These are phyloP conservation scores for Acrobeloides nanus DNA, from an alignment of 2,888 invertebrate species.

Conservation along the genomic window DNA sequence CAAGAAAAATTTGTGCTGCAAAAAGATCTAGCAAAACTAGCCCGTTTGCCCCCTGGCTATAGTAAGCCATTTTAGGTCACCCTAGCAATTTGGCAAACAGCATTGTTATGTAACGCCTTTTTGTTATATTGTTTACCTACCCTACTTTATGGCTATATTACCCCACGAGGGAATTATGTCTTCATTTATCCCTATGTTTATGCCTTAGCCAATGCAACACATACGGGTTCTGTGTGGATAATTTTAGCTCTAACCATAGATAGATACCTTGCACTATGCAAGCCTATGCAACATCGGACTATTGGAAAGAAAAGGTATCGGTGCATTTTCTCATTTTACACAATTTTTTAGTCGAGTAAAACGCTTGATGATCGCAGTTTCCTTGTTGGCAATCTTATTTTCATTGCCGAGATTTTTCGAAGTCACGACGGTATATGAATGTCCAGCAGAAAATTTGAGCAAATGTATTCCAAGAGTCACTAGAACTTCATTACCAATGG, in stretches of 20 bases:
- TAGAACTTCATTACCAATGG: neutral
- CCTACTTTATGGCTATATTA: slow-evolving; percentile 24
- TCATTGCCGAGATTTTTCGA: slow-evolving; percentile 50
- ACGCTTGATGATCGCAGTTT: slow-evolving; percentile 43
- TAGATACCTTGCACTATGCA: slow-evolving; percentile 48
- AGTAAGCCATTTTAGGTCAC: slow-evolving; percentile 38
- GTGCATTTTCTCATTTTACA: neutral
- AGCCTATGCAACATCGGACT: slow-evolving; percentile 46
- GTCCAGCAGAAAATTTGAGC: neutral
- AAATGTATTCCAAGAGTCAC: slow-evolving; percentile 2
- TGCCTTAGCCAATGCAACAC: slow-evolving; percentile 48
- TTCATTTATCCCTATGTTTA: slow-evolving; percentile 48
- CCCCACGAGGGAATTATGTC: slow-evolving; percentile 31
- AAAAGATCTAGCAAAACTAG: too few relatives aligned
- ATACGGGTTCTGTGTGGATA: slow-evolving; percentile 51
- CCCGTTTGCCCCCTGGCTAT: too few relatives aligned
- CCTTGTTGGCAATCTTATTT: slow-evolving; percentile 42
- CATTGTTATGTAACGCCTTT: slow-evolving; percentile 48
- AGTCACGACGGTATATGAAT: slow-evolving; percentile 29
- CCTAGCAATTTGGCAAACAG: slow-evolving; percentile 49
- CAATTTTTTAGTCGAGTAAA: slow-evolving; percentile 41
- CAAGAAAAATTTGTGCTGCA: too few relatives aligned
- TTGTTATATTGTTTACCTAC: slow-evolving; percentile 49
- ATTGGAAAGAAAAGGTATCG: slow-evolving; percentile 48
- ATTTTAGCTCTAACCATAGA: slow-evolving; percentile 49